These are phyloP conservation scores for Callyntrura sp. DNA, from an alignment of 2,888 invertebrate species.

Conservation along the genomic window DNA sequence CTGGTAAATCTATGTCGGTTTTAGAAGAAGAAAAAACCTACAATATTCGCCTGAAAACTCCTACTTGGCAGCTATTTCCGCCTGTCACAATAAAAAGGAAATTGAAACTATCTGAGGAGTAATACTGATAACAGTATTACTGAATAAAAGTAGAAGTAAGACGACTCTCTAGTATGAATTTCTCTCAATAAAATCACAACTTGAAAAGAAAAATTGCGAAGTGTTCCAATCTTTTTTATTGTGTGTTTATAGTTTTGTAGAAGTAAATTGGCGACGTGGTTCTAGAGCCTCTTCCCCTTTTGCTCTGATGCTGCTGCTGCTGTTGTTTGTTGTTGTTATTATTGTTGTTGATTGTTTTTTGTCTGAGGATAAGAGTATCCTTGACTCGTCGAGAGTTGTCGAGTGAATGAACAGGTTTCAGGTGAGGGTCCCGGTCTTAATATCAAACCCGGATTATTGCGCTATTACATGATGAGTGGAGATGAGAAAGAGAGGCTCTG, in stretches of 20 bases:
- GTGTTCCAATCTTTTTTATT: constrained; percentile 25
- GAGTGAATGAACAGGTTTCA: constrained; percentile 80
- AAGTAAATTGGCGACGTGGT: constrained; percentile 11
- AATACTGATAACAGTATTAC: constrained; percentile 21
- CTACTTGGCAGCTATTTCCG: constrained; percentile 37
- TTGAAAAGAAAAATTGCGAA: constrained; percentile 26
- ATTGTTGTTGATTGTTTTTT: constrained; percentile 55
- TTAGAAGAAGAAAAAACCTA: constrained; percentile 1
- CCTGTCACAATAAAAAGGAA: constrained; percentile 30
- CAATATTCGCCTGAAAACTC: constrained; percentile 18
- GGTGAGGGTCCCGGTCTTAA: constrained; percentile 80
- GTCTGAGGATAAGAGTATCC: constrained; percentile 74
- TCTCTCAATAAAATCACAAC: constrained; percentile 47
- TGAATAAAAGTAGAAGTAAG: constrained; percentile 48
- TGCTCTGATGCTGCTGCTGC: neutral
- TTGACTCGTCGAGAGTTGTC: constrained; percentile 80
- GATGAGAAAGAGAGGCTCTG: constrained; percentile 61
- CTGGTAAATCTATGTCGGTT: constrained; percentile 7
- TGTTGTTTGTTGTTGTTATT: constrained; percentile 46
- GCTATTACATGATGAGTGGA: constrained; percentile 55
- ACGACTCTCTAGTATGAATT: neutral
- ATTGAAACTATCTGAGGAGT: constrained; percentile 28
- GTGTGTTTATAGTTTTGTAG: constrained; percentile 41
- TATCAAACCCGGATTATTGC: constrained; percentile 80
- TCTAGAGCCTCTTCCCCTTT: constrained; percentile 10